These are phyloP conservation scores for Pristionchus arcanus DNA, from an alignment of 2,888 invertebrate genomes.

Conservation along the genomic window DNA sequence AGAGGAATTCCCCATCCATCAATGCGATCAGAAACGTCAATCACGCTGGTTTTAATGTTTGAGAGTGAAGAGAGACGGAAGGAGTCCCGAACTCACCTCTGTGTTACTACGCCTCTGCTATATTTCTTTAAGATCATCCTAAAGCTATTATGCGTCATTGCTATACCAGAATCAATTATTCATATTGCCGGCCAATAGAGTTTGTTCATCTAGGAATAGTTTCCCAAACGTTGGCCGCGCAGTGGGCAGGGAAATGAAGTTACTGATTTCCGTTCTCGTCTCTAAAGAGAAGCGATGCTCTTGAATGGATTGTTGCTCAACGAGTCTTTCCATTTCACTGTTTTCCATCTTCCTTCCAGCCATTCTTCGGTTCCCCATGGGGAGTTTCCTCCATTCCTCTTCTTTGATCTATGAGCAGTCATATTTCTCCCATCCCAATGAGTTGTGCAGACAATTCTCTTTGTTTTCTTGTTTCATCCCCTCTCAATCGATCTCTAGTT, in stretches of 20 bases:
- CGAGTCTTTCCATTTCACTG: not conserved
- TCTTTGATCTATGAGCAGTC: conserved; percentile 22
- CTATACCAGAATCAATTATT: not conserved
- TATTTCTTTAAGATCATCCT: not conserved
- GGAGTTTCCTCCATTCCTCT: not conserved
- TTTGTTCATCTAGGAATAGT: not conserved
- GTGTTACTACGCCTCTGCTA: not conserved
- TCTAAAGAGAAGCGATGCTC: not conserved
- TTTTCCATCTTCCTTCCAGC: not conserved
- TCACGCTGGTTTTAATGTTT: conserved; percentile 18
- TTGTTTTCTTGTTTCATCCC: not conserved
- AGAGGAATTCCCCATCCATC: conserved; percentile 8
- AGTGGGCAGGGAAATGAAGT: not conserved
- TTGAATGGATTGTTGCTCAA: conserved; percentile 24
- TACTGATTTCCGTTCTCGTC: conserved; percentile 17
- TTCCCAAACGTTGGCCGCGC: not conserved
- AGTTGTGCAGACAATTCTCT: not conserved
- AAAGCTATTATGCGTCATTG: not conserved
- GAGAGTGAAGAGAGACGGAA: not conserved
- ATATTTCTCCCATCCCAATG: not conserved
- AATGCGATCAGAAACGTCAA: not conserved
- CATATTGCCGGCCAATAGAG: not conserved
- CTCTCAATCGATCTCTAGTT: not conserved
- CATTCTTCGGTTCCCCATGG: not conserved
- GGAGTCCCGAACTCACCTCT: not conserved